Percentiles rank a stretch among this genome's conserved stretches.
phyloP scores from a whole-genome alignment of 2,797 vertebrate genomes.

The Podargus strigoides region DNA sequence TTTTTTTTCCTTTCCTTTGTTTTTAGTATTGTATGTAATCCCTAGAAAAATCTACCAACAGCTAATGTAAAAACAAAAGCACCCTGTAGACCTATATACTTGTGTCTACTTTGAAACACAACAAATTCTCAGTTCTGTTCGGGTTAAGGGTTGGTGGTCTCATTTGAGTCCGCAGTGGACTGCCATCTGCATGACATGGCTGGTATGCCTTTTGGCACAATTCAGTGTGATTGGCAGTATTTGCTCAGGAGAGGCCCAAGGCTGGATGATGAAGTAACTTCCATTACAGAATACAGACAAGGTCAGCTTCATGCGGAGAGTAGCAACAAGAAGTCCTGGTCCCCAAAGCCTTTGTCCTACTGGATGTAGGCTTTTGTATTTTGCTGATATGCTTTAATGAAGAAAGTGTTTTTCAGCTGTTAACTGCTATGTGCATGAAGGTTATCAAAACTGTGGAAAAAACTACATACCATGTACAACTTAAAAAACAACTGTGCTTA shows the following conservation, averaged over 20 bases:
- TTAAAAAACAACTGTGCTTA: background rate
- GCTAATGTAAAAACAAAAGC: background rate
- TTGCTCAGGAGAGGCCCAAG: conserved; percentile 4
- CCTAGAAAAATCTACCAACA: background rate
- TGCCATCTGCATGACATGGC: background rate
- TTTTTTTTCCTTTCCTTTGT: background rate
- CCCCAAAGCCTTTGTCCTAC: conserved; percentile 18
- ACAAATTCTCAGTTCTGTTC: conserved; percentile 17
- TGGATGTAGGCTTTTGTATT: conserved; percentile 19
- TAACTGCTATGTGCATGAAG: conserved; percentile 35
- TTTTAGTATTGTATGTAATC: background rate
- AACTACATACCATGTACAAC: background rate
- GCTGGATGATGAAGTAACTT: conserved; percentile 60
- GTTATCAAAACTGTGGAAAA: conserved; percentile 54
- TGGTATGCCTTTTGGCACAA: background rate
- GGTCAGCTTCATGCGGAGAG: conserved; percentile 52
- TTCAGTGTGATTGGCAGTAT: background rate
- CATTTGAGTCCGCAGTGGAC: background rate
- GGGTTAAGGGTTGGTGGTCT: background rate
- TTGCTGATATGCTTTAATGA: conserved; percentile 20
- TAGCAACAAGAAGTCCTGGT: conserved; percentile 11
- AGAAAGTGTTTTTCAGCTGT: conserved; percentile 23
- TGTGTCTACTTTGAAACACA: background rate
- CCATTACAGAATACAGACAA: conserved; percentile 52
- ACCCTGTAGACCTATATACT: background rate